Evolutionary conservation across 2,113 vertebrate species (phyloP).

Genomic region (Patagioenas fasciata): DNA sequence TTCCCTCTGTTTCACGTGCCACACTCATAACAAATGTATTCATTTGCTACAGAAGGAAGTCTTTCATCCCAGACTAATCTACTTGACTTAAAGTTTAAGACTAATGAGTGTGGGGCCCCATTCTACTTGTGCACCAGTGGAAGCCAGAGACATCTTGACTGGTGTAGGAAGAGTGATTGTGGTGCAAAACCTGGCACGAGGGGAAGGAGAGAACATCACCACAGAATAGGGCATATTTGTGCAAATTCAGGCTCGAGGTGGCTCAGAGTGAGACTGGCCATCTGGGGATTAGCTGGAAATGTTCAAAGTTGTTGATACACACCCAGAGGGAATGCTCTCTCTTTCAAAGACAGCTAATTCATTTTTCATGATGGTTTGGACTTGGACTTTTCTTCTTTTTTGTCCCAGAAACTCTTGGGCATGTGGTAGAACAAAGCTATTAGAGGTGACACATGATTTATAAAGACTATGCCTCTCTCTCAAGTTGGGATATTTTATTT

Average conservation of each 20-base stretch:
- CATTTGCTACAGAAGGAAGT: conserved; percentile 18
- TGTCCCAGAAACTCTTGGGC: not conserved
- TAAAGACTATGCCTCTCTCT: not conserved
- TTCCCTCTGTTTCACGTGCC: not conserved
- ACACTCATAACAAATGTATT: not conserved
- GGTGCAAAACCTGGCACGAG: not conserved
- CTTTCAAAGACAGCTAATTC: conserved; percentile 2
- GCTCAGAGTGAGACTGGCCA: not conserved
- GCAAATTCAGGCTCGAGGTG: not conserved
- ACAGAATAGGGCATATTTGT: not conserved
- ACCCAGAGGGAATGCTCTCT: conserved; percentile 11
- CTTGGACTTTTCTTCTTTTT: not conserved
- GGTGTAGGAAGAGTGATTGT: not conserved
- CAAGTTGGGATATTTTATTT: not conserved
- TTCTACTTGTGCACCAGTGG: not conserved
- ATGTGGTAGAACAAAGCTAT: not conserved
- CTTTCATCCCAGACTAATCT: conserved; percentile 27
- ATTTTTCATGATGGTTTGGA: conserved; percentile 16
- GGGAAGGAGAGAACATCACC: not conserved
- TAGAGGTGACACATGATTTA: not conserved
- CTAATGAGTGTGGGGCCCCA: not conserved
- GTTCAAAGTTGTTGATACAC: not conserved
- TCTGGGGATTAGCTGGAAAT: not conserved
- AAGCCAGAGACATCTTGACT: not conserved
- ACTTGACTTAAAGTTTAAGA: conserved; percentile 9